A percentile compares a stretch with the other conserved stretches of the same genome.
Conservation (phyloP, 2,113 vertebrate species). For the Indicator maculatus region DNA sequence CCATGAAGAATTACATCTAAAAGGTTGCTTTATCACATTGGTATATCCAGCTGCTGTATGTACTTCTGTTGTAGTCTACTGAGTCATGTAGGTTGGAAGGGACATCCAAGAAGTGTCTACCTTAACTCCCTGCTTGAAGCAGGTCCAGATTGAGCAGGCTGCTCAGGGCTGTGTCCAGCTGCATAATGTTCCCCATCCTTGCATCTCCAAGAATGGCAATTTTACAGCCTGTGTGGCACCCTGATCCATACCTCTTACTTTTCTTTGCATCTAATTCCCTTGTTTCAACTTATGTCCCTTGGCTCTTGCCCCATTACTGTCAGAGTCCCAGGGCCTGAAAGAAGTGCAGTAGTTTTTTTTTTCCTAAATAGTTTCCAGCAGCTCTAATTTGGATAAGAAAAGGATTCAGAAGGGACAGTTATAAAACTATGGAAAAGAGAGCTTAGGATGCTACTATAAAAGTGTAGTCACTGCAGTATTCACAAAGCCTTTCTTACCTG, state of each 20-base stretch:
- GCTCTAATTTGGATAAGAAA: neutral
- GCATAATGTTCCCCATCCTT: neutral
- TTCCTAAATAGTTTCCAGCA: neutral
- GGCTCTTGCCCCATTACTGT: neutral
- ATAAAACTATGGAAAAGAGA: neutral
- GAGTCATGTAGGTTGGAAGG: neutral
- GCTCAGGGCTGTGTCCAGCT: too few relatives aligned
- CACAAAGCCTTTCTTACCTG: neutral
- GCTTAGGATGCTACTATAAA: neutral
- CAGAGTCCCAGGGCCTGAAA: neutral
- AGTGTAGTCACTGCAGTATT: neutral
- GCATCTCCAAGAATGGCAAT: neutral
- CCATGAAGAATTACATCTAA: neutral
- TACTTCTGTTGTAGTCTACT: rapidly evolving
- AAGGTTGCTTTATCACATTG: neutral
- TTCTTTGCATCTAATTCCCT: neutral
- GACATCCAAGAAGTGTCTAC: neutral
- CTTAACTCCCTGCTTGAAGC: neutral
- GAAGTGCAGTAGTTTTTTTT: neutral
- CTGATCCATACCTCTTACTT: neutral
- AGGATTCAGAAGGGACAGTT: neutral
- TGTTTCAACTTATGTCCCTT: neutral
- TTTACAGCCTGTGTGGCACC: neutral
- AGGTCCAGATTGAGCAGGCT: neutral
- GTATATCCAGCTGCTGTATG: neutral